Base-by-base conservation (phyloP, 2,888 invertebrate genomes). In the Eupeodes latifasciatus region DNA sequence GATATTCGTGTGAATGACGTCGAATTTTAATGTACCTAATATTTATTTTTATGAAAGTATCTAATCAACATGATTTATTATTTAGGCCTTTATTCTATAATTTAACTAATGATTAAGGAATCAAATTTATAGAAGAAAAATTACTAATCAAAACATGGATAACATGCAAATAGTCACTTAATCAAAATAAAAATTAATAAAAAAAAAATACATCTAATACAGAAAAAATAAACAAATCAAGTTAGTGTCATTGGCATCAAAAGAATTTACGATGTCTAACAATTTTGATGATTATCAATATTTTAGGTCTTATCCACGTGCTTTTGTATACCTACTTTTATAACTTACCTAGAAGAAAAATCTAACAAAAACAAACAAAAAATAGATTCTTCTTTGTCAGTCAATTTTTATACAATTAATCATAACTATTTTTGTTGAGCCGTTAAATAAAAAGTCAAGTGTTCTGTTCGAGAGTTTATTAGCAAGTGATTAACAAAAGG, bases 151-250 rank as follows among this genome's bases (percentile, higher is more conserved):
- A 16, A 19, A 6, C 16, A 11, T 36, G 16, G 34, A 4, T 36
- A 71, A 44, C 71, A 71, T 71, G 71, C 71, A 40, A 71, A 55
- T 14, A 71, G 40, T 19, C 55, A 55, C 71, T 71, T 55, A 71
- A 71, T 71, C 71, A 71, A 55, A 69, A 61, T 61, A 61, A n/a
- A 61, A 7, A 59, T 12, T 5, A 27, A 19, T n/a, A 5, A 1
- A 5, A 12, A n/a, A n/a, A 57, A 3, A n/a, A 12, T 49, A 40
- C 40, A 40, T 4, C 40, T 40, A 40, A 40, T 12, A 51, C 4
- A 14, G 51, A 62, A 36, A 62, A 10, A n/a, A 62, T 16, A 34
- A 36, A 12, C 9, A 36, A 61, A n/a, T 1, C n/a, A 10, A 11
- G 16, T 12, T 69, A 66, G 53, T 69, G 69, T 71, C 71, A 71